These are phyloP conservation scores for Meteorus cinctellus DNA, from an alignment of 2,888 invertebrate genomes.

Conservation along the genomic window DNA sequence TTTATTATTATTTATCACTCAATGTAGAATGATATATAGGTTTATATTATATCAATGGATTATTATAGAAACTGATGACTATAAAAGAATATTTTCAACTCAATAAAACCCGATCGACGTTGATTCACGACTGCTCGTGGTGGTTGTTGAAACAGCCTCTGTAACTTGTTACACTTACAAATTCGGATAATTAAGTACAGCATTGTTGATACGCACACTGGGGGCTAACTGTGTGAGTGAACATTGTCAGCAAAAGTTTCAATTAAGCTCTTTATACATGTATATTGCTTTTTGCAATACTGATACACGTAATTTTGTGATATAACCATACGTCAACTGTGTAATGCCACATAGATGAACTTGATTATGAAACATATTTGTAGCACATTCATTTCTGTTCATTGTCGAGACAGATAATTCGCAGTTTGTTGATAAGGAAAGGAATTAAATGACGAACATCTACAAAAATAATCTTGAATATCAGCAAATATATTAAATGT, in stretches of 20 bases:
- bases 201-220: slow-evolving; percentile 35
- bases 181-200: slow-evolving; percentile 26
- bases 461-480: too few relatives aligned
- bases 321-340: slow-evolving; percentile 45
- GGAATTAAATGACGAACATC: neutral
- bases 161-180: slow-evolving; percentile 28
- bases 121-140: slow-evolving; percentile 32
- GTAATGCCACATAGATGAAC: slow-evolving; percentile 44
- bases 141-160: slow-evolving; percentile 17
- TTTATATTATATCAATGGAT: too few relatives aligned
- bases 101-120: slow-evolving; percentile 17
- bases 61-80: neutral
- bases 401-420: neutral
- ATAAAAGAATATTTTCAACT: slow-evolving; percentile 4
- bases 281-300: slow-evolving; percentile 2
- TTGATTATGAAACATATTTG: slow-evolving; percentile 47
- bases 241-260: slow-evolving; percentile 49
- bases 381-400: neutral
- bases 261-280: slow-evolving; percentile 49
- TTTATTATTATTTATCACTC: neutral
- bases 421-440: neutral
- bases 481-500: too few relatives aligned
- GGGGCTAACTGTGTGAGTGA: slow-evolving; percentile 53
- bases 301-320: slow-evolving; percentile 46
- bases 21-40: too few relatives aligned